Evolutionary conservation across 1,140 invertebrate genomes (phyloP), one percentile per base, ranked within the genome.

Genomic region (Drosophila tropicalis): DNA sequence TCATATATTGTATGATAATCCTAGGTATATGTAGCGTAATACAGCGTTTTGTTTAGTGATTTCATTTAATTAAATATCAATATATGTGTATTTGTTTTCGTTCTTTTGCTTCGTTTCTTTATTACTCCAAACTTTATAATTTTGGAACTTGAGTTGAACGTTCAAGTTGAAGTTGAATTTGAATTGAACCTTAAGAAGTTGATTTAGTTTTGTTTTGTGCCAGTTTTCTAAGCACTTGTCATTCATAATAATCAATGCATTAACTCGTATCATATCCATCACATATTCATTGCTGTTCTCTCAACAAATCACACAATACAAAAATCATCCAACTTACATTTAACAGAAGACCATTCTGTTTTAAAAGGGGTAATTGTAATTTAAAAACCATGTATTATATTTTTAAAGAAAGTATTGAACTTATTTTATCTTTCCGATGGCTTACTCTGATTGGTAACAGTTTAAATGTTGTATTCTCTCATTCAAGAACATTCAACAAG

Each of bases 1-100:
- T 9, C 17, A 47, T 47, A 47, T 51, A 51, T 51, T 51, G 44
- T 51, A 51, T 22, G 44, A 51, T 51, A 22, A 51, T 12, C 56
- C 32, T 58, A 36, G 39, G 56, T 58, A 63, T 82, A 76, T 78
- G 83, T 85, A 85, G 83, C 81, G 71, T 86, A 82, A 87, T 67
- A 82, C 82, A 86, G 75, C 82, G 65, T 87, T 85, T 79, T 85
- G 66, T 87, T 87, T 82, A 86, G 63, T 72, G 61, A 67, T 65
- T 61, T 67, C 63, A 67, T 81, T 81, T 76, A 54, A 72, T 81
- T 79, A 56, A 69, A 65, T 29, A 29, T 58, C 67, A 13, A 56
- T 56, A 17, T 36, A 32, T 51, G 17, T 51, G 44, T 22, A 9
- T 57, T 36, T 29, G 5, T 57, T 57, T 34, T 34, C 13, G 10